A percentile compares a stretch with the other conserved stretches of the same genome.
These are phyloP conservation scores for Oostethus manadensis DNA, from an alignment of 2,113 vertebrate species.

Conservation along the genomic window DNA sequence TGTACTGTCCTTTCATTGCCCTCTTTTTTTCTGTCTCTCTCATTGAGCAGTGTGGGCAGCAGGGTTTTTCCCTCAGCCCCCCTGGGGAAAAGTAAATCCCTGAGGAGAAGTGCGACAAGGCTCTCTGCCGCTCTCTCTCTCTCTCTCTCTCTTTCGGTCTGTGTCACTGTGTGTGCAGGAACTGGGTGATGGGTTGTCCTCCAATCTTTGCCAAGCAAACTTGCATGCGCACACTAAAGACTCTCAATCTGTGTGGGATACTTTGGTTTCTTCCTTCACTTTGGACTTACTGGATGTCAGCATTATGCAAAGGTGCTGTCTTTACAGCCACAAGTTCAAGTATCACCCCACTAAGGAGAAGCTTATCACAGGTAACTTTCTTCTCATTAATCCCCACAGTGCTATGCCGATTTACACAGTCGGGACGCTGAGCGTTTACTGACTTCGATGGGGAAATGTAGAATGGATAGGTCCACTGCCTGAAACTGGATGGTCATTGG, in stretches of 20 bases:
- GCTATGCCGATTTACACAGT: too few species aligned
- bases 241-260: constrained; percentile 29
- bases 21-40: constrained; percentile 32
- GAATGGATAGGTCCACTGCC: too few species aligned
- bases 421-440: too few species aligned
- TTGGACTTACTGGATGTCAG: too few species aligned
- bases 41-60: constrained; percentile 54
- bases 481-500: too few species aligned
- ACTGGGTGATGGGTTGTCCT: constrained; percentile 62
- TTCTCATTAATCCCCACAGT: too few species aligned
- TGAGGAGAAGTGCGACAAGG: constrained; percentile 55
- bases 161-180: constrained; percentile 35
- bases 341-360: constrained; percentile 10
- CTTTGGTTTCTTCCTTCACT: constrained; percentile 9
- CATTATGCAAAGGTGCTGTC: neutral
- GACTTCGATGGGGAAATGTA: too few species aligned
- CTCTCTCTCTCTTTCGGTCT: constrained; percentile 22
- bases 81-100: constrained; percentile 65
- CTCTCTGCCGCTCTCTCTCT: constrained; percentile 49
- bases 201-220: constrained; percentile 65
- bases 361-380: too few species aligned
- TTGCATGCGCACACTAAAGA: constrained; percentile 26
- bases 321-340: neutral
- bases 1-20: constrained; percentile 37
- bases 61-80: constrained; percentile 53